phyloP scores from a whole-genome alignment of 2,113 vertebrate genomes.

The Cryptomyrus ogoouensis region DNA sequence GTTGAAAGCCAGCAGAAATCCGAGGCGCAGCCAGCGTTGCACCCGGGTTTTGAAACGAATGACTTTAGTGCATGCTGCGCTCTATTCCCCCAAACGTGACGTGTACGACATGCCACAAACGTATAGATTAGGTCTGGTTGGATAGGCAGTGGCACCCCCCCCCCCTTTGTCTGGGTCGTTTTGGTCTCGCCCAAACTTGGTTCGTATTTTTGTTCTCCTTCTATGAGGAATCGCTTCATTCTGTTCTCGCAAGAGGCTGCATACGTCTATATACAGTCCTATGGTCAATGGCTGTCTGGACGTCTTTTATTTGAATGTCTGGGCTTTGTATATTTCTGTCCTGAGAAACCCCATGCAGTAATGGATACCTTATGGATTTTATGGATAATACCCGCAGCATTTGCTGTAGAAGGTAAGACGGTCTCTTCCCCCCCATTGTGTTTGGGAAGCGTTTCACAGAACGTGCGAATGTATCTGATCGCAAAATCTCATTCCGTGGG shows the following conservation, averaged over 20 bases:
- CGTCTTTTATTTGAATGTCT: conserved; percentile 62
- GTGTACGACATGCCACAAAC: neutral
- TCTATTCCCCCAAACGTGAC: neutral
- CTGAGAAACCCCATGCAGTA: conserved; percentile 49
- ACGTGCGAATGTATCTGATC: conserved; percentile 36
- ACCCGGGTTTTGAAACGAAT: neutral
- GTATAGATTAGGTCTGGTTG: neutral
- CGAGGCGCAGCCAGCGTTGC: neutral
- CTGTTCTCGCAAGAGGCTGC: conserved; percentile 55
- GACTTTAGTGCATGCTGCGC: neutral
- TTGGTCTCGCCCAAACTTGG: conserved; percentile 69
- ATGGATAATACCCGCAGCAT: conserved; percentile 64
- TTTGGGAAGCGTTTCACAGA: conserved; percentile 42
- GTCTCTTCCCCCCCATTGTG: conserved; percentile 25
- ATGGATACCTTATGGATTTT: conserved; percentile 76
- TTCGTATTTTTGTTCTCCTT: conserved; percentile 59
- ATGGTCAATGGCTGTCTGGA: conserved; percentile 67
- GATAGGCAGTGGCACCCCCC: neutral
- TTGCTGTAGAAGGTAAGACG: conserved; percentile 70
- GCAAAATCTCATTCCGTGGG: conserved; percentile 20
- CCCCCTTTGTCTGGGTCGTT: conserved; percentile 56
- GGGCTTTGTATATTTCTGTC: conserved; percentile 40
- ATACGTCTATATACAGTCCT: conserved; percentile 48
- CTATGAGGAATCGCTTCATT: conserved; percentile 52
- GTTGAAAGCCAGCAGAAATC: neutral